phyloP scores from a whole-genome alignment of 2,797 vertebrate species.

The Cirrhinus molitorella region DNA sequence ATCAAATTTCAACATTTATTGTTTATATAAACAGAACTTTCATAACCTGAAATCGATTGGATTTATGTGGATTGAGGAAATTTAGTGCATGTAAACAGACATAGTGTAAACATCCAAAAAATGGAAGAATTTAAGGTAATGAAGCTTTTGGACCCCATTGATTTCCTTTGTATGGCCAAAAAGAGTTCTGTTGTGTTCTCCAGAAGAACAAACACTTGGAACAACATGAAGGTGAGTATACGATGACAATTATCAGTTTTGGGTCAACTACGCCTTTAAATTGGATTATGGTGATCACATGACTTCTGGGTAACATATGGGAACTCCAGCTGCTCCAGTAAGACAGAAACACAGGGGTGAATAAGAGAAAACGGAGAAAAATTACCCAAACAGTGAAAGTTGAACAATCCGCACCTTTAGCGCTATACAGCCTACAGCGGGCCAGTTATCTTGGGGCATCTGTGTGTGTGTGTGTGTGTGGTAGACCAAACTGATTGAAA shows the following conservation, averaged over 20 bases:
- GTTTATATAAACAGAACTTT: background rate
- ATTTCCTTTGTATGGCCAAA: background rate
- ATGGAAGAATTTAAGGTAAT: background rate
- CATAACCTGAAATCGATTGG: background rate
- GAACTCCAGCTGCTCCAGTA: background rate
- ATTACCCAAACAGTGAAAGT: conserved; percentile 11
- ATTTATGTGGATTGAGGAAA: background rate
- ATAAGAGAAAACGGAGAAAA: background rate
- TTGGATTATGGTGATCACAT: background rate
- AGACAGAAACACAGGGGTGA: background rate
- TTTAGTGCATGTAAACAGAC: background rate
- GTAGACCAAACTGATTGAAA: conserved; percentile 15
- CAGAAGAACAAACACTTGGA: background rate
- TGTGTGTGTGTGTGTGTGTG: conserved; percentile 16
- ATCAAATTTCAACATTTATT: background rate
- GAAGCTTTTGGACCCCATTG: background rate
- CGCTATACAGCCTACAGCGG: background rate
- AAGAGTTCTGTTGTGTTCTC: background rate
- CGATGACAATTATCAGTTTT: background rate
- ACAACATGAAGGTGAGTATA: background rate
- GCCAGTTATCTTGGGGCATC: conserved; percentile 26
- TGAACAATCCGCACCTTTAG: conserved; percentile 4
- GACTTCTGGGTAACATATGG: background rate
- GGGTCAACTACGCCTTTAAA: background rate
- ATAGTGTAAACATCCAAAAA: background rate